These are phyloP conservation scores for Stichopus chloronotus DNA, from an alignment of 35 echinoderm and acorn worm genomes.

Conservation along the genomic window DNA sequence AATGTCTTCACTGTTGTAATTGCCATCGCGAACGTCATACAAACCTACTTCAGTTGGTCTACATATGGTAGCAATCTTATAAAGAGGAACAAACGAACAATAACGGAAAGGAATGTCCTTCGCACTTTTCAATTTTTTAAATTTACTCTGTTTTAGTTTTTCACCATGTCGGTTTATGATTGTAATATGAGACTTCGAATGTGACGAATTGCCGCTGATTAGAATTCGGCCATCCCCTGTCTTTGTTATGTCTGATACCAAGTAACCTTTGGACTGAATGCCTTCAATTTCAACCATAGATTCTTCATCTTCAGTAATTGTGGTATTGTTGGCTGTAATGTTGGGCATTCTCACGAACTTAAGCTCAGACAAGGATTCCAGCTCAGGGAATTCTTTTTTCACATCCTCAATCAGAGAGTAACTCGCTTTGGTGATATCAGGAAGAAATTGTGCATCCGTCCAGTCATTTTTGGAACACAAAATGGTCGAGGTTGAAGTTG, in stretches of 20 bases:
- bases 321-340: not conserved
- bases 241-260: not conserved
- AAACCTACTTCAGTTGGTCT: not conserved
- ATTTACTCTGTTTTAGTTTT: not conserved
- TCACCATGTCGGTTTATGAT: slow-evolving; percentile 4
- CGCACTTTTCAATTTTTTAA: not conserved
- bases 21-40: slow-evolving; percentile 14
- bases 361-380: not conserved
- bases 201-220: not conserved
- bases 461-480: slow-evolving; percentile 15
- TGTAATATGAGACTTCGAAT: not conserved
- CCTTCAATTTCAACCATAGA: not conserved
- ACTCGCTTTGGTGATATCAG: slow-evolving; percentile 1
- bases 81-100: not conserved
- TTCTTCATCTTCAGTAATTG: not conserved
- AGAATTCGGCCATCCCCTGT: not conserved
- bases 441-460: slow-evolving; percentile 36
- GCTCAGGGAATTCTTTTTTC: not conserved
- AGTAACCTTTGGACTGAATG: not conserved
- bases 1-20: not conserved
- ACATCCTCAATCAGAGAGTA: slow-evolving; percentile 5
- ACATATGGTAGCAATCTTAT: slow-evolving; percentile 1
- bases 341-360: not conserved
- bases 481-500: not conserved
- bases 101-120: not conserved